A percentile compares a stretch with the other conserved stretches of the same genome.
Conservation (phyloP, 2,888 invertebrate genomes). For the Heterodera filipjevi region DNA sequence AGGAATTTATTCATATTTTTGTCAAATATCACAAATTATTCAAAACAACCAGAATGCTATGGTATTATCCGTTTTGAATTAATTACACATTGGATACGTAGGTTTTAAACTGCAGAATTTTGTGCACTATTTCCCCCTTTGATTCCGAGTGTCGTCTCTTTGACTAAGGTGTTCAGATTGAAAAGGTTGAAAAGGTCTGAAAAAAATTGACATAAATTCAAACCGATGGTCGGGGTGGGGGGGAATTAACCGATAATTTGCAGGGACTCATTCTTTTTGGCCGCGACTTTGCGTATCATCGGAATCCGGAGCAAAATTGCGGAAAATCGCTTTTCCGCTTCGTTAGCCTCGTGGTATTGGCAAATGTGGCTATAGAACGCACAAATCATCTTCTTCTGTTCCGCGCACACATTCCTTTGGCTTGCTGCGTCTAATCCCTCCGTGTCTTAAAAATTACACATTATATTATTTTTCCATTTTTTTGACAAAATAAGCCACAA, state of each 20-base stretch:
- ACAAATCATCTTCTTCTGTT: conserved; percentile 60
- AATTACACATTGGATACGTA: too few species aligned
- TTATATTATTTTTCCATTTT: not conserved
- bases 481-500: not conserved
- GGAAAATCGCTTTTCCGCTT: conserved; percentile 56
- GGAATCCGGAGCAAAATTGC: conserved; percentile 61
- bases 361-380: conserved; percentile 51
- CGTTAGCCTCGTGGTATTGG: conserved; percentile 41
- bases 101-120: not conserved
- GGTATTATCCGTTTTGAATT: too few species aligned
- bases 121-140: not conserved
- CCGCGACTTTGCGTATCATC: conserved; percentile 57
- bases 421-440: conserved; percentile 62
- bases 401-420: conserved; percentile 63
- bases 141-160: conserved; percentile 59
- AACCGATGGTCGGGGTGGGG: too few species aligned
- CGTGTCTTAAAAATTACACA: conserved; percentile 49
- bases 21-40: too few species aligned
- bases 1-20: too few species aligned
- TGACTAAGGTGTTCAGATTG: conserved; percentile 56
- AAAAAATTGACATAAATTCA: not conserved
- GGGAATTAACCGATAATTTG: conserved; percentile 51
- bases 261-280: conserved; percentile 64
- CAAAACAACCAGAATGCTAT: too few species aligned
- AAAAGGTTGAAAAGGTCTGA: conserved; percentile 62